phyloP scores from a whole-genome alignment of 2,113 vertebrate genomes.

The Barbus barbus region DNA sequence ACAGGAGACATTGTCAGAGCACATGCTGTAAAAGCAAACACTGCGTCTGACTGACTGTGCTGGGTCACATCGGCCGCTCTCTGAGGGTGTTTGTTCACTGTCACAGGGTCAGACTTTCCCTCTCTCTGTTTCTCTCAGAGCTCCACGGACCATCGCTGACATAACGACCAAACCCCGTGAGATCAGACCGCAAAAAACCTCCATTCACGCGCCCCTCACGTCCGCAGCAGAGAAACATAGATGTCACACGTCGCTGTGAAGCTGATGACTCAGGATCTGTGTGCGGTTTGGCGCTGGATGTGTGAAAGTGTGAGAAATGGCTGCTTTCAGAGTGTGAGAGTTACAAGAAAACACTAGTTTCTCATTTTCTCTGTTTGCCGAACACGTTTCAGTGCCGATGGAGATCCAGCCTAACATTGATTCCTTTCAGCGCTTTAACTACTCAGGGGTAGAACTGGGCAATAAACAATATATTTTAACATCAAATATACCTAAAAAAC shows the following conservation, averaged over 20 bases:
- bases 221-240: slow-evolving; percentile 46
- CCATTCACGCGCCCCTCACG: background rate
- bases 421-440: background rate
- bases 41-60: too few species aligned
- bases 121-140: background rate
- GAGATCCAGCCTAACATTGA: background rate
- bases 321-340: slow-evolving; percentile 36
- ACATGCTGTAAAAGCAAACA: too few species aligned
- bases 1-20: too few species aligned
- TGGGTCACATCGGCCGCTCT: too few species aligned
- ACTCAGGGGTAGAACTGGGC: background rate
- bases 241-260: slow-evolving; percentile 43
- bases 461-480: background rate
- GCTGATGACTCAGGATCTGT: slow-evolving; percentile 44
- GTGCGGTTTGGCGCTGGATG: slow-evolving; percentile 26
- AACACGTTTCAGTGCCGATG: background rate
- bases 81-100: background rate
- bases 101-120: background rate
- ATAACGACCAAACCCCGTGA: background rate
- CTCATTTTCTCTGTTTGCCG: slow-evolving; percentile 23
- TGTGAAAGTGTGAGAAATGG: slow-evolving; percentile 45
- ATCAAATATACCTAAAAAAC: background rate
- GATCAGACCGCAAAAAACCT: background rate
- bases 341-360: slow-evolving; percentile 12
- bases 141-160: background rate